A percentile compares a stretch with the other conserved stretches of the same genome.
Evolutionary conservation across 2,797 vertebrate genomes (phyloP).

Genomic region (Tadarida brasiliensis): DNA sequence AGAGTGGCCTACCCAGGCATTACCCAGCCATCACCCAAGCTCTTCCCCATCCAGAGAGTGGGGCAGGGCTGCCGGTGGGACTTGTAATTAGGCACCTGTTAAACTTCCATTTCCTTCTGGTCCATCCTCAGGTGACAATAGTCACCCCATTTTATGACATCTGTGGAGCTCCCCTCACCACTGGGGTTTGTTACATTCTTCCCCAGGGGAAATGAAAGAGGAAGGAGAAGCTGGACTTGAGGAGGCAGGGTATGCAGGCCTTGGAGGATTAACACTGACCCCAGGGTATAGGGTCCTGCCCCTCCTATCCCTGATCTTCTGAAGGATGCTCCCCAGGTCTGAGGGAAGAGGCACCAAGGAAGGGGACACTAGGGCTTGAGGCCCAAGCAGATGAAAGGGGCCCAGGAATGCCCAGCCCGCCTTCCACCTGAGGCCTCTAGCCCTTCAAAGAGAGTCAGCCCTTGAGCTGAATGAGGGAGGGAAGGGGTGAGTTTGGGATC

Average conservation of each 20-base stretch:
- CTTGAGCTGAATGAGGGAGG: not conserved
- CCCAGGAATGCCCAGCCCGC: not conserved
- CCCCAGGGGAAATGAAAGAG: conserved; percentile 55
- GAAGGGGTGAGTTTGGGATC: not conserved
- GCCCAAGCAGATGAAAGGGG: not conserved
- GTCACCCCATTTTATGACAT: conserved; percentile 65
- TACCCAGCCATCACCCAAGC: conserved; percentile 80
- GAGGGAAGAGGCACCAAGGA: not conserved
- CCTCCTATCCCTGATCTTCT: not conserved
- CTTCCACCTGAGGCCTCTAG: not conserved
- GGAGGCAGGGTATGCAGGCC: not conserved
- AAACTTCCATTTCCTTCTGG: conserved; percentile 79
- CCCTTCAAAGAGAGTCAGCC: not conserved
- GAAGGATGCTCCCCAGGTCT: not conserved
- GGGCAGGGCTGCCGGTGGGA: conserved; percentile 64
- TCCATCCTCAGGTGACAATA: conserved; percentile 61
- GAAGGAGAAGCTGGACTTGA: conserved; percentile 49
- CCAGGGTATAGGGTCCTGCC: not conserved
- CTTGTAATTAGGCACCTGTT: conserved; percentile 83
- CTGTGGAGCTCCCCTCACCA: conserved; percentile 65
- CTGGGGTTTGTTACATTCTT: conserved; percentile 60
- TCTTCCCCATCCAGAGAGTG: conserved; percentile 76
- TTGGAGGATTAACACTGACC: not conserved
- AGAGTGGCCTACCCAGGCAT: conserved; percentile 79
- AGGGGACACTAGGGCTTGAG: not conserved